Evolutionary conservation across 2,888 invertebrate genomes (phyloP).

Genomic region (Coenonympha arcania): DNA sequence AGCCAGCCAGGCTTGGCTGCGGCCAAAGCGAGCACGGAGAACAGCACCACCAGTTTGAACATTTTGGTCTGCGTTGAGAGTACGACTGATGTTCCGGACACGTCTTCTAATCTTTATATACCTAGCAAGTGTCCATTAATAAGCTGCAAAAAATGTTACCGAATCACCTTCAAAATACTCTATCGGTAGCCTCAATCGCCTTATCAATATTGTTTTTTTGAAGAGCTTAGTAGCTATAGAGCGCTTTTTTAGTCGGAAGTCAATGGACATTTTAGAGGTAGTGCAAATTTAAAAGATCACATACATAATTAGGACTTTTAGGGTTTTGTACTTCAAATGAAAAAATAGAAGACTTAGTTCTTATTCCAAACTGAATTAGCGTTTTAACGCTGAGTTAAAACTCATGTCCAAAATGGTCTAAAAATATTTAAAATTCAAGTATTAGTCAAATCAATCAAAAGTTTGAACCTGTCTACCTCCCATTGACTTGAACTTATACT

Average conservation of each 20-base stretch:
- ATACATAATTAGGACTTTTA: background rate
- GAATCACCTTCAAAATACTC: slow-evolving; percentile 48
- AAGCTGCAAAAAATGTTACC: slow-evolving; percentile 44
- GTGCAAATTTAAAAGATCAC: slow-evolving; percentile 20
- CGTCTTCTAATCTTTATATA: slow-evolving; percentile 56
- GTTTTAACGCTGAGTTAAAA: too few relatives aligned
- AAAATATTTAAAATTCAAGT: too few relatives aligned
- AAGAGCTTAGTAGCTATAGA: slow-evolving; percentile 2
- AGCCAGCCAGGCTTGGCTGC: slow-evolving; percentile 66
- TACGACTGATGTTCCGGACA: slow-evolving; percentile 56
- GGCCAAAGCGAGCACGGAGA: slow-evolving; percentile 74
- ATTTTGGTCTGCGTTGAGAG: slow-evolving; percentile 67
- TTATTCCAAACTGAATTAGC: too few relatives aligned
- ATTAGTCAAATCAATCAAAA: too few relatives aligned
- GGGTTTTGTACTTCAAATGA: too few relatives aligned
- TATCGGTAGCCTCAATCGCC: slow-evolving; percentile 19
- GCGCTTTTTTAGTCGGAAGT: slow-evolving; percentile 26
- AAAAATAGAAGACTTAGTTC: too few relatives aligned
- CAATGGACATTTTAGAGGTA: slow-evolving; percentile 8
- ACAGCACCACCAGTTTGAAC: slow-evolving; percentile 76
- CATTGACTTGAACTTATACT: too few relatives aligned
- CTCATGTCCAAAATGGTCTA: too few relatives aligned
- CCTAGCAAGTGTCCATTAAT: slow-evolving; percentile 20
- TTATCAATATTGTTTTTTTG: slow-evolving; percentile 25
- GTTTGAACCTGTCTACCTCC: too few relatives aligned